These are phyloP conservation scores for Ornithoptera alexandrae DNA, from an alignment of 2,888 invertebrate species.

Conservation along the genomic window DNA sequence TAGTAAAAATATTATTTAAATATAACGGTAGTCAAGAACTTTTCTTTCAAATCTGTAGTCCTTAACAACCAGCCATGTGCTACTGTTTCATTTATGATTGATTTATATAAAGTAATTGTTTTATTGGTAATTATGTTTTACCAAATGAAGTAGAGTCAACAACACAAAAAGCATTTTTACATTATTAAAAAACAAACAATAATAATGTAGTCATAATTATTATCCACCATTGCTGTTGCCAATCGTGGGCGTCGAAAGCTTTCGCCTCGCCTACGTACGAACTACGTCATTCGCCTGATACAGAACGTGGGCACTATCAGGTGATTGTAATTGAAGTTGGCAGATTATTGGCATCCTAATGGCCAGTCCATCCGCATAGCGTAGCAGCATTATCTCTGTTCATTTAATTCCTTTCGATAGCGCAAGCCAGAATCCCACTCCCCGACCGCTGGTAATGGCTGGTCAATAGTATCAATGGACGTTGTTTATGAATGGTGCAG, in stretches of 20 bases:
- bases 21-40: too few relatives aligned
- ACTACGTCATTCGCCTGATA: constrained; percentile 47
- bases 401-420: constrained; percentile 56
- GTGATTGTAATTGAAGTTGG: constrained; percentile 63
- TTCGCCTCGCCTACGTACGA: constrained; percentile 43
- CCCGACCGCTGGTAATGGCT: constrained; percentile 53
- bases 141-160: neutral
- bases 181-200: neutral
- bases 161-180: neutral
- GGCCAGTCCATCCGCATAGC: constrained; percentile 67
- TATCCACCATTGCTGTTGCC: constrained; percentile 1
- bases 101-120: too few relatives aligned
- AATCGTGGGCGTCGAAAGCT: constrained; percentile 17
- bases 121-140: neutral
- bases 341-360: constrained; percentile 71
- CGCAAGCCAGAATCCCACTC: constrained; percentile 54
- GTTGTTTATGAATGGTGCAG: constrained; percentile 66
- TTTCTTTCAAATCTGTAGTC: too few relatives aligned
- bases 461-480: constrained; percentile 58
- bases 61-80: too few relatives aligned
- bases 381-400: constrained; percentile 68
- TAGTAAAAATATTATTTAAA: too few relatives aligned
- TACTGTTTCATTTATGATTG: too few relatives aligned
- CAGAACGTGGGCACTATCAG: constrained; percentile 54
- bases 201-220: constrained; percentile 6